Percentiles rank a stretch among this genome's conserved stretches.
phyloP scores from a whole-genome alignment of 2,113 vertebrate species.

The Otolemur garnettii region DNA sequence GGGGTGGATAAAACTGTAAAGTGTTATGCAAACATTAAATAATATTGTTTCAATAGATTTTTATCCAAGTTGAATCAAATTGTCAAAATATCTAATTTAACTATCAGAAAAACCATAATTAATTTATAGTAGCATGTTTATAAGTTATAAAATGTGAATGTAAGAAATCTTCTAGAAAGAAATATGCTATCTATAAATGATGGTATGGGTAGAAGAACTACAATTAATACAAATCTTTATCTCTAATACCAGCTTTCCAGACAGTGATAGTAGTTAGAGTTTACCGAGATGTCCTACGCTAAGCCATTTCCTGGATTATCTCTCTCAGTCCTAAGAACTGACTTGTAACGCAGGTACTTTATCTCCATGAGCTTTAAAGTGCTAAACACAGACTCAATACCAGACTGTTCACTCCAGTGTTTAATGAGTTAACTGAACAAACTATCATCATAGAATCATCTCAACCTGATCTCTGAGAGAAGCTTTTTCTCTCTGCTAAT shows the following conservation, averaged over 20 bases:
- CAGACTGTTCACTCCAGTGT: not conserved
- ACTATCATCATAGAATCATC: not conserved
- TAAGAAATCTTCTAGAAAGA: not conserved
- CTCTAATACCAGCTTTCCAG: not conserved
- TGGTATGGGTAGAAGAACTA: not conserved
- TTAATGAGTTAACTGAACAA: not conserved
- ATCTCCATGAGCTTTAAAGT: not conserved
- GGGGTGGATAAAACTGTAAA: not conserved
- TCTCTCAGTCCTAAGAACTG: not conserved
- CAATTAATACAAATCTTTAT: not conserved
- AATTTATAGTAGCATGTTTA: not conserved
- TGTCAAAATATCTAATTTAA: constrained; percentile 40
- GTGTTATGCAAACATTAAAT: not conserved
- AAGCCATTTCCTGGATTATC: not conserved
- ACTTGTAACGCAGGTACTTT: not conserved
- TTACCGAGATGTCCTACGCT: not conserved
- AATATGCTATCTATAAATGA: not conserved
- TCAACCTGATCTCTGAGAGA: not conserved
- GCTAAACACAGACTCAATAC: not conserved
- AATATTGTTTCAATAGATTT: constrained; percentile 4
- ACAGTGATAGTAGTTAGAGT: not conserved
- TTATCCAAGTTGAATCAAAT: not conserved
- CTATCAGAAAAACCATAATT: not conserved
- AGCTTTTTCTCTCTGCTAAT: not conserved
- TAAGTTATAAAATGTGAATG: constrained; percentile 24